Evolutionary conservation across 2,797 vertebrate genomes (phyloP).

Genomic region (Micropoecilia bifurca): DNA sequence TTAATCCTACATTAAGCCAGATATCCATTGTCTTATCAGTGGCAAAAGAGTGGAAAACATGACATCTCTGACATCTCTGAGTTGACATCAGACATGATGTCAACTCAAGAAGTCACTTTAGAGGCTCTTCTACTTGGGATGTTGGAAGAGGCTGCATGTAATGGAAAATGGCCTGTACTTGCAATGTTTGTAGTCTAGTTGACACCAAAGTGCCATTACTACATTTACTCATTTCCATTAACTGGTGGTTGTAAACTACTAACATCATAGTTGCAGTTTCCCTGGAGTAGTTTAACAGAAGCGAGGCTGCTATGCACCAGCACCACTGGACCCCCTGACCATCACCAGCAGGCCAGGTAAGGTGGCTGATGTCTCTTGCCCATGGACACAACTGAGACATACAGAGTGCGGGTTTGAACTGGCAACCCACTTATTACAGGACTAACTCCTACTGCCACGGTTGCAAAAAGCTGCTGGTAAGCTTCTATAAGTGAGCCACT

Average conservation of each 20-base stretch:
- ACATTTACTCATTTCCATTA: not conserved
- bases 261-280: not conserved
- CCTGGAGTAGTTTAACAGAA: no score
- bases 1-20: no score
- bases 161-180: not conserved
- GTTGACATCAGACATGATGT: not conserved
- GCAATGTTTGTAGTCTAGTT: not conserved
- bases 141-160: not conserved
- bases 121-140: not conserved
- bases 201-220: not conserved
- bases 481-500: no score
- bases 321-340: no score
- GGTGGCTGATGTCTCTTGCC: no score
- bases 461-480: no score
- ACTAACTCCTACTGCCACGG: no score
- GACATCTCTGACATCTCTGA: not conserved
- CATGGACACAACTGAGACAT: no score
- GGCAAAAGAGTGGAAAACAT: not conserved
- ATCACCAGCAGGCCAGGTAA: no score
- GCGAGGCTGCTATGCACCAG: no score
- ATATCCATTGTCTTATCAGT: not conserved
- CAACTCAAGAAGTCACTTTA: not conserved
- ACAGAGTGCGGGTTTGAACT: no score
- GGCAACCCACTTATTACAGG: no score
- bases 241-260: not conserved